Evolutionary conservation across 2,113 vertebrate species (phyloP).

Genomic region (Cryptoleucopteryx plumbea): DNA sequence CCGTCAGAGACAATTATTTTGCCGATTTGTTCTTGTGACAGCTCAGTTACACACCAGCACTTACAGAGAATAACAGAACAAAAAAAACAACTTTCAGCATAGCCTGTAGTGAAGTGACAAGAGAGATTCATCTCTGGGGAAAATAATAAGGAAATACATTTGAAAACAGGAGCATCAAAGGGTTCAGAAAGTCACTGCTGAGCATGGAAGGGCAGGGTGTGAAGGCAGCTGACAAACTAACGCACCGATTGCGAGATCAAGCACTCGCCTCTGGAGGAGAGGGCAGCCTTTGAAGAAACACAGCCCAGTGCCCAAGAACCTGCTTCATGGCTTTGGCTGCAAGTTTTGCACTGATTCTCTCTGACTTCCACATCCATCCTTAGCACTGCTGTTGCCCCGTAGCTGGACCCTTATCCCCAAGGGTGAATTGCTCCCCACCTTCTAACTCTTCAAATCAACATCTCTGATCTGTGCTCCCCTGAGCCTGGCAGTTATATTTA

Average conservation of each 20-base stretch:
- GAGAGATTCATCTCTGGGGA: neutral
- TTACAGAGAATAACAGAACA: neutral
- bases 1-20: slow-evolving; percentile 14
- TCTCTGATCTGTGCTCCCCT: neutral
- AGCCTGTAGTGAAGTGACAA: slow-evolving; percentile 36
- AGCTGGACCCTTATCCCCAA: neutral
- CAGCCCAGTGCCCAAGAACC: neutral
- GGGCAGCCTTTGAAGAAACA: neutral
- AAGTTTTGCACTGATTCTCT: neutral
- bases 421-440: neutral
- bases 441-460: neutral
- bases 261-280: neutral
- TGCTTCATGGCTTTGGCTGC: neutral
- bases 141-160: slow-evolving; percentile 22
- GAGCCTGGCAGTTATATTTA: neutral
- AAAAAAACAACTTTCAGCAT: neutral
- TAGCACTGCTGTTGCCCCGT: neutral
- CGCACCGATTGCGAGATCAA: fast-evolving
- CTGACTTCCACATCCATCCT: neutral
- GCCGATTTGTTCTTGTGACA: slow-evolving; percentile 17
- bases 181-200: neutral
- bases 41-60: slow-evolving; percentile 19
- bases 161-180: neutral
- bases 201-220: neutral
- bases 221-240: neutral